Percentiles rank a stretch among this genome's conserved stretches.
Evolutionary conservation across 2,113 vertebrate species (phyloP).

Genomic region (Desmodus rotundus): DNA sequence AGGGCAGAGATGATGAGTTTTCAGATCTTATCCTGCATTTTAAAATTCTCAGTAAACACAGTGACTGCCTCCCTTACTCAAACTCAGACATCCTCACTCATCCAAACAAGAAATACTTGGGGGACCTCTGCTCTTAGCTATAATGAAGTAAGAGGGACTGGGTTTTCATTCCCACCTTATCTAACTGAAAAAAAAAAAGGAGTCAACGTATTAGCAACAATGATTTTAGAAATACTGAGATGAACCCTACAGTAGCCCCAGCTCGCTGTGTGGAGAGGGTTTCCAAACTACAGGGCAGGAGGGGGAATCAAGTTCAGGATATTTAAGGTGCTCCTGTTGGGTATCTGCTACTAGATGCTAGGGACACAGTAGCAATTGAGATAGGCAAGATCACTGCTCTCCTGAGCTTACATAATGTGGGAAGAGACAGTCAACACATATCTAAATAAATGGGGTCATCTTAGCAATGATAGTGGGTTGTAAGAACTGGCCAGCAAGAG

Average conservation of each 20-base stretch:
- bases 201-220: accelerated
- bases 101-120: not conserved
- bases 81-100: not conserved
- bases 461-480: not conserved
- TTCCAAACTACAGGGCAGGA: not conserved
- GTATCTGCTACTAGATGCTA: not conserved
- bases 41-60: not conserved
- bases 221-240: not conserved
- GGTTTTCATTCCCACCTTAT: not conserved
- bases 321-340: not conserved
- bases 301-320: too few species aligned
- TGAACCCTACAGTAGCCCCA: not conserved
- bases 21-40: not conserved
- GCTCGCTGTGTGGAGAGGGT: accelerated
- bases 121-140: not conserved
- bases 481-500: not conserved
- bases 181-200: accelerated
- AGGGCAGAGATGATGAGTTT: not conserved
- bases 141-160: not conserved
- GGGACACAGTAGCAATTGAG: not conserved
- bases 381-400: not conserved
- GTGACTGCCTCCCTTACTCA: not conserved
- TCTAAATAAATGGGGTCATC: not conserved
- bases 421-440: not conserved
- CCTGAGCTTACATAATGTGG: not conserved